phyloP scores from a whole-genome alignment of 2,888 invertebrate species.

The Empis stercorea region DNA sequence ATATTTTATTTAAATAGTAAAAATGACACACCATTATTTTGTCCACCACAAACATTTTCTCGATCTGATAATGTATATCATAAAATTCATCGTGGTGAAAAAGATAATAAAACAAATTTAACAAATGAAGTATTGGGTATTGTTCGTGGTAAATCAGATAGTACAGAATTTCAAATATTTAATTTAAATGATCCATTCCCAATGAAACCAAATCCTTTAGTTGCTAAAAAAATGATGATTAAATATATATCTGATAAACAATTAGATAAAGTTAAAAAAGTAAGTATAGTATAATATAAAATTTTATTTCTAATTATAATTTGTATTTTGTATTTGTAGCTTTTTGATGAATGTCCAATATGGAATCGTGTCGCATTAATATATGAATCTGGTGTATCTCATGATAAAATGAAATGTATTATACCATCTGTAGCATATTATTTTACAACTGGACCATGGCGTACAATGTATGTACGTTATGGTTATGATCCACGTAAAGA shows the following conservation, averaged over 20 bases:
- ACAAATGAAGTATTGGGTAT: conserved; percentile 37
- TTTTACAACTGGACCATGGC: conserved; percentile 84
- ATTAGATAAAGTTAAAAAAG: conserved; percentile 38
- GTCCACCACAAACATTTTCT: conserved; percentile 68
- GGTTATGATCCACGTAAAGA: conserved; percentile 87
- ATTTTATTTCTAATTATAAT: too few relatives aligned
- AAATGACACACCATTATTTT: conserved; percentile 43
- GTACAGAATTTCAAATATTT: conserved; percentile 50
- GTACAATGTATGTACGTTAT: conserved; percentile 75
- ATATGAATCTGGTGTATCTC: conserved; percentile 47
- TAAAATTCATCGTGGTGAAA: conserved; percentile 29
- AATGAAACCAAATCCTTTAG: conserved; percentile 43
- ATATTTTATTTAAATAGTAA: conserved; percentile 14
- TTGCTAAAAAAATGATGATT: conserved; percentile 41
- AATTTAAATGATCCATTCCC: conserved; percentile 50
- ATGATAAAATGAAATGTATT: conserved; percentile 56
- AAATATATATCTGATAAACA: conserved; percentile 38
- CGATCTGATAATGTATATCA: conserved; percentile 52
- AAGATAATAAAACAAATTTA: conserved; percentile 30
- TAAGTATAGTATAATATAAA: conserved; percentile 17
- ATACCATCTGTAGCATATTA: conserved; percentile 77
- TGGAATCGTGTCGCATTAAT: conserved; percentile 74
- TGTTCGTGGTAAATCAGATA: conserved; percentile 41
- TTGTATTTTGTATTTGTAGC: too few relatives aligned
- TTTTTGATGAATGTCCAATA: conserved; percentile 77